Evolutionary conservation across 1,140 invertebrate genomes (phyloP).

Genomic region (Cydia fagiglandana): DNA sequence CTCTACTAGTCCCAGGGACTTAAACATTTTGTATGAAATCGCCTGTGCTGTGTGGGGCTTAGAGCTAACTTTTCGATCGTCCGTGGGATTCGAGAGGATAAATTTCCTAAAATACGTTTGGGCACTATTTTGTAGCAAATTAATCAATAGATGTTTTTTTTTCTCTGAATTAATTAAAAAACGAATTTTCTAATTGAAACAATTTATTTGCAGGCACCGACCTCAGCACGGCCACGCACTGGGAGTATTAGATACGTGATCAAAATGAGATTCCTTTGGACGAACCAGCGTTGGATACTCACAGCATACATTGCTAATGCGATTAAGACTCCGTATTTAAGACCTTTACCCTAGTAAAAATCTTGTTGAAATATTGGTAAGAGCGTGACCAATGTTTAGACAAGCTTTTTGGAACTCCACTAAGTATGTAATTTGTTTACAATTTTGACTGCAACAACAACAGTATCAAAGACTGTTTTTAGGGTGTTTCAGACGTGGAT

Average conservation of each 20-base stretch:
- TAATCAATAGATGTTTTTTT: neutral
- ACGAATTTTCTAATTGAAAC: neutral
- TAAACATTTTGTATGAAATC: too few species aligned
- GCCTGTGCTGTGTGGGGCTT: too few species aligned
- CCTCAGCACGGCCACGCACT: constrained; percentile 90
- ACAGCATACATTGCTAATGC: neutral
- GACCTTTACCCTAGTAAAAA: neutral
- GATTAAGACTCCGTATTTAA: neutral
- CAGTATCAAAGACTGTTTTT: constrained; percentile 12
- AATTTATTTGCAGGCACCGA: constrained; percentile 80
- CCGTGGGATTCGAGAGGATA: too few species aligned
- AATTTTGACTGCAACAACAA: neutral
- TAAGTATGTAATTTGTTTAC: neutral
- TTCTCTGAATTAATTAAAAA: neutral
- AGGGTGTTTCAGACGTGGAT: neutral
- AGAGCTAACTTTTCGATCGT: neutral
- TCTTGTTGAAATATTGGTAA: constrained; percentile 9
- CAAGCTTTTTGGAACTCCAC: neutral
- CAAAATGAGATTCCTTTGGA: constrained; percentile 18
- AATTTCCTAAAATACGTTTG: too few species aligned
- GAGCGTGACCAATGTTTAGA: constrained; percentile 27
- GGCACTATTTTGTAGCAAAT: too few species aligned
- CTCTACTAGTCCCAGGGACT: too few species aligned
- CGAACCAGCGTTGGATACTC: constrained; percentile 22
- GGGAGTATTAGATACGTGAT: constrained; percentile 90